Conservation (phyloP, 2,888 invertebrate genomes). For the Galeruca laticollis region DNA sequence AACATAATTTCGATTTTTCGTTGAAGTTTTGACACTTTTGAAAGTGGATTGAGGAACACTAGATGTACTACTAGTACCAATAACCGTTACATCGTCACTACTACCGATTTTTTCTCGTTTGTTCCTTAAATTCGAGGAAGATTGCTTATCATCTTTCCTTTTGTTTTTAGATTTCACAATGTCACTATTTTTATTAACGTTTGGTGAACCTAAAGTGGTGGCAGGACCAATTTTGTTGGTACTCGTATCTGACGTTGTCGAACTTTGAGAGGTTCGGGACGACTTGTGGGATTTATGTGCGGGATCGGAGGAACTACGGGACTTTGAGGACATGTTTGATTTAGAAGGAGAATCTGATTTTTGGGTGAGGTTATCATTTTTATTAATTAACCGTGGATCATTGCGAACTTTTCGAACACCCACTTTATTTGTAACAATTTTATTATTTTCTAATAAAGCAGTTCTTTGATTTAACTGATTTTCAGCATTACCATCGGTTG, state of each 20-base stretch:
- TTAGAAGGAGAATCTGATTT: constrained; percentile 50
- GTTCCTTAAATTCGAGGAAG: constrained; percentile 43
- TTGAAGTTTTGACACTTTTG: constrained; percentile 71
- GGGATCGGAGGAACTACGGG: constrained; percentile 46
- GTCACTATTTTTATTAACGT: constrained; percentile 59
- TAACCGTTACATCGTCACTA: constrained; percentile 40
- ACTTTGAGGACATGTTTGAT: constrained; percentile 57
- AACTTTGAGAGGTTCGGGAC: constrained; percentile 30
- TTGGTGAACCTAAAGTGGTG: constrained; percentile 60
- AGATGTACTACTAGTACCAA: neutral
- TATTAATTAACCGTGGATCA: constrained; percentile 66
- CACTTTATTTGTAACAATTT: constrained; percentile 65
- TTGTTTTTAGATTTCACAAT: constrained; percentile 54
- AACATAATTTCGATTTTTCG: constrained; percentile 75
- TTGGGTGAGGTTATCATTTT: constrained; percentile 59
- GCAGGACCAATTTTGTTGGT: constrained; percentile 52
- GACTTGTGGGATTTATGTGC: constrained; percentile 41
- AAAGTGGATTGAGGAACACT: constrained; percentile 57
- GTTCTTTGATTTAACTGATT: constrained; percentile 61
- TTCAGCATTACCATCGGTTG: constrained; percentile 48
- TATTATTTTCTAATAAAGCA: constrained; percentile 63
- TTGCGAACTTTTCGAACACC: constrained; percentile 63
- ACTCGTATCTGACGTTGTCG: constrained; percentile 38
- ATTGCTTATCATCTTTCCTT: constrained; percentile 55
- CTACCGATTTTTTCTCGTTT: constrained; percentile 49